Base-by-base conservation (phyloP, 2,113 vertebrate genomes). In the Rhinolophus ferrumequinum region DNA sequence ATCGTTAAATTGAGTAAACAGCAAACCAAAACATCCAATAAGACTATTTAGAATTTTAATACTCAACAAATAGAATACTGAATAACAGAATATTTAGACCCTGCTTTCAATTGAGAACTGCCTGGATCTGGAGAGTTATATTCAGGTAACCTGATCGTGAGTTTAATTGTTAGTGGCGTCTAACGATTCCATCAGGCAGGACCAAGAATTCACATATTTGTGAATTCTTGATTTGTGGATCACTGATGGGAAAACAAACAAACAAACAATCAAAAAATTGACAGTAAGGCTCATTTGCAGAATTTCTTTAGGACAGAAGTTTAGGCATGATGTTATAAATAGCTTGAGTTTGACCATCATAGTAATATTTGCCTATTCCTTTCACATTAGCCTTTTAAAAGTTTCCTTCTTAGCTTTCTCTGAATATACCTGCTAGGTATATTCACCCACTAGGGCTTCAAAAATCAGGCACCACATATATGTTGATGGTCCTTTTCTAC, bases 1-100 rank as follows among this genome's bases (percentile, higher is more conserved):
- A 58, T 92, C 28, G 87, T 86, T 90, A 87, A 83, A 81, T 24
- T 87, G 26, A 90, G 67, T 90, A 70, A 87, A 87, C 9, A 91
- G 22, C 44, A 41, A 81, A 24, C 9, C 33, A 66, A 75, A 81
- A 4, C 21, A 44, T 92, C 69, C 16, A 60, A 16, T 82, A 38
- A 35, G 41, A 15, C 54, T 38, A 4, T 82, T 70, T 58, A 77
- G n/a, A 90, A 92, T 92, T 81, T 82, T 83, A 60, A 88, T 67
- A 62, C 21, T 44, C 69, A 35, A 52, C 33, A 72, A 47, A 67
- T 33, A 91, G 64, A 58, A 54, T n/a, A 30, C 19, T 52, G 67
- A 69, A 16, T 66, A 35, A 26, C n/a, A 77, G 26, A 47, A 92
- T 72, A 50, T 35, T 22, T 30, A 0, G 52, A 50, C 14, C 30